phyloP scores from a whole-genome alignment of 1,140 invertebrate species.

The Ceratina japonica region DNA sequence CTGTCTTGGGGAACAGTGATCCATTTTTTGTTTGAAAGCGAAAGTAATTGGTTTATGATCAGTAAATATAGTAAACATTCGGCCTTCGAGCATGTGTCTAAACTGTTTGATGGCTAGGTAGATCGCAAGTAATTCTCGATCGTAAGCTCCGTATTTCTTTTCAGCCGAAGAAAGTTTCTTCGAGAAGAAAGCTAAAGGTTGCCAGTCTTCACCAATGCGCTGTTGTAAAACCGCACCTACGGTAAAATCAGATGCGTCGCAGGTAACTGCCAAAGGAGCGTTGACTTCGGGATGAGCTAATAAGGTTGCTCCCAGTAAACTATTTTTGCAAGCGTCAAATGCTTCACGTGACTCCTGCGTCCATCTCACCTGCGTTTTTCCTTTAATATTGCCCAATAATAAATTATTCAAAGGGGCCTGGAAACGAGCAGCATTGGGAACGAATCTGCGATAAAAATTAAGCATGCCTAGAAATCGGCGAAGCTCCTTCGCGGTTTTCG shows the following conservation, averaged over 20 bases:
- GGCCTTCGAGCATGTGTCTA: not conserved
- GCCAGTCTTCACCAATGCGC: not conserved
- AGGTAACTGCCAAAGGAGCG: not conserved
- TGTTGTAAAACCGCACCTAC: conserved; percentile 9
- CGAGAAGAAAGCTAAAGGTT: conserved; percentile 1
- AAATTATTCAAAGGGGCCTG: not conserved
- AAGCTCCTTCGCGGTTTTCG: not conserved
- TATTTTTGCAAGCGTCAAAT: no score
- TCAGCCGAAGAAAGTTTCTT: not conserved
- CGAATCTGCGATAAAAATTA: conserved; percentile 26
- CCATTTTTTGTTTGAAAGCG: not conserved
- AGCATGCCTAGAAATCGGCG: conserved; percentile 6
- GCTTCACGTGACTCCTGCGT: not conserved
- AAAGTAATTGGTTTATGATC: conserved; percentile 13
- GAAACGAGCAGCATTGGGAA: not conserved
- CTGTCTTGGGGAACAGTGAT: not conserved
- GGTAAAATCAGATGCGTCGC: not conserved
- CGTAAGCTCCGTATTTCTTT: conserved; percentile 11
- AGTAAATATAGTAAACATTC: not conserved
- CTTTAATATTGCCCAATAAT: not conserved
- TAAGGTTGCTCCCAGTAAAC: not conserved
- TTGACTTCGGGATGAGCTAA: not conserved
- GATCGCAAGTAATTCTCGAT: not conserved
- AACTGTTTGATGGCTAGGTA: not conserved
- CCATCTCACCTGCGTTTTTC: not conserved